Evolutionary conservation across 2,888 invertebrate genomes (phyloP).

Genomic region (Metacarcinus magister): DNA sequence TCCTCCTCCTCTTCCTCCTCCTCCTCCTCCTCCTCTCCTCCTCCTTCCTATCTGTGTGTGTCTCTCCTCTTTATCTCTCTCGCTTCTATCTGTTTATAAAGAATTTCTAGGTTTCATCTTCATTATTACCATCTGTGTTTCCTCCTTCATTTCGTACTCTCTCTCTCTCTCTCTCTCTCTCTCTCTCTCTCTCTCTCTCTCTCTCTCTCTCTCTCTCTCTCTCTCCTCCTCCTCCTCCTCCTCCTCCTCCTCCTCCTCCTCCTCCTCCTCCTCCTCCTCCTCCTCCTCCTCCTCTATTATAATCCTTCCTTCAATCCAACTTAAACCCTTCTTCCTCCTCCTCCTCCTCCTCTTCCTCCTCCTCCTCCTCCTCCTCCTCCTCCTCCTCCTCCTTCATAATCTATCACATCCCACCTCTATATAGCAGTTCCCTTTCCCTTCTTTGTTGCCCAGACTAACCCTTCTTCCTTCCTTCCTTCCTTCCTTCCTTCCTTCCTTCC

Average conservation of each 20-base stretch:
- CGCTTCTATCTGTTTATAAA: neutral
- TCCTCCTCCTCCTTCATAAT: too few species aligned
- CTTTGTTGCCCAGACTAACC: too few species aligned
- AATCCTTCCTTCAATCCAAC: neutral
- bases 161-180: neutral
- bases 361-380: neutral
- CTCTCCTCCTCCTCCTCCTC: neutral
- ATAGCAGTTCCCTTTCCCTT: neutral
- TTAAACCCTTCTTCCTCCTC: neutral
- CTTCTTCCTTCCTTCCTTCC: neutral
- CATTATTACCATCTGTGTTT: neutral
- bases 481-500: neutral
- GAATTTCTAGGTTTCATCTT: neutral
- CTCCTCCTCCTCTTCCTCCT: neutral
- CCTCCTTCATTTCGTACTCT: too few species aligned
- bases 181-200: neutral
- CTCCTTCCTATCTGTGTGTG: neutral
- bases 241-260: neutral
- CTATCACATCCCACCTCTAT: neutral
- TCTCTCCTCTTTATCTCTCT: neutral
- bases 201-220: neutral
- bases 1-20: neutral
- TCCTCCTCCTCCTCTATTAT: neutral
- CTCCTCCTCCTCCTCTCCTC: neutral
- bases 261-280: neutral